Percentiles rank a stretch among this genome's conserved stretches.
Evolutionary conservation across 2,888 invertebrate genomes (phyloP).

Genomic region (Matsumyia berberina): DNA sequence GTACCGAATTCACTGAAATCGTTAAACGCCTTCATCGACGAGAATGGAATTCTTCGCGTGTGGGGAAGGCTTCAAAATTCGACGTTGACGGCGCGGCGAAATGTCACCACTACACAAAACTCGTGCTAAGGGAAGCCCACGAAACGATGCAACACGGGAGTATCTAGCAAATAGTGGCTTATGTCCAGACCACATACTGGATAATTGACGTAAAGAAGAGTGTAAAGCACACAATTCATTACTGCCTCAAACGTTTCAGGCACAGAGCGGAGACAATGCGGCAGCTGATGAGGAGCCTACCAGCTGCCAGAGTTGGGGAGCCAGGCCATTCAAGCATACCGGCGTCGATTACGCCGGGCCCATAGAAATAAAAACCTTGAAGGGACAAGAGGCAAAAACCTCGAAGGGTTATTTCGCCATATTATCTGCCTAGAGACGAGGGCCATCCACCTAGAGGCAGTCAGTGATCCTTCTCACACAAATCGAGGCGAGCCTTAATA

Average conservation of each 20-base stretch:
- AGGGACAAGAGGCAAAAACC: no score
- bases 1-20: not conserved
- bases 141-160: not conserved
- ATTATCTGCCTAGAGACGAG: not conserved
- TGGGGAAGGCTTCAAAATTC: slow-evolving; percentile 16
- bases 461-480: no score
- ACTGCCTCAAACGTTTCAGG: not conserved
- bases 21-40: not conserved
- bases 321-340: not conserved
- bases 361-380: not conserved
- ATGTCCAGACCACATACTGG: not conserved
- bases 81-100: not conserved
- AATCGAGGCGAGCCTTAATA: no score
- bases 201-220: not conserved
- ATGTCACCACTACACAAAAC: slow-evolving; percentile 7
- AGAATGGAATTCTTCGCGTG: not conserved
- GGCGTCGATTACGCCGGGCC: not conserved
- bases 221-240: not conserved
- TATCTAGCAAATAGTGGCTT: not conserved
- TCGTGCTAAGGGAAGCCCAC: slow-evolving; percentile 6
- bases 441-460: no score
- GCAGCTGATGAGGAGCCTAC: not conserved
- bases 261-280: not conserved
- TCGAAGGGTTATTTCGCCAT: not conserved
- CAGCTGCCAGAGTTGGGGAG: not conserved